Percentiles rank a stretch among this genome's conserved stretches.
Conservation (phyloP, 2,113 vertebrate genomes). For the Lepisosteus oculatus region DNA sequence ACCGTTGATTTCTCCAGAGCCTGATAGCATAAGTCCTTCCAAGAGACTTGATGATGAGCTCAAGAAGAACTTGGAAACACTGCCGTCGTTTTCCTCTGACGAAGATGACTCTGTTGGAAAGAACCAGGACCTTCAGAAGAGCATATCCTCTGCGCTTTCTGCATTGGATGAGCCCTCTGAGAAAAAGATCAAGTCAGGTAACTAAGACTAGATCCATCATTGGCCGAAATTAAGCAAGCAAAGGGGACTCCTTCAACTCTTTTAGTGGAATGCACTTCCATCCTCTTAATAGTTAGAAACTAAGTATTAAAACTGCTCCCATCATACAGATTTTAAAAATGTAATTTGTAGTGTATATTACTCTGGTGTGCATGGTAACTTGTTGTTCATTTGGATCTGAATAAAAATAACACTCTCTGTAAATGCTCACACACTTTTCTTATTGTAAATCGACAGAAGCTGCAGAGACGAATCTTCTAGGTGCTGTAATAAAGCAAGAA, state of each 20-base stretch:
- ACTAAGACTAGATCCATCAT: background rate
- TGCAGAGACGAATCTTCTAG: conserved; percentile 13
- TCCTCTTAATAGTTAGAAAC: too few species aligned
- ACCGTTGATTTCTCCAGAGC: conserved; percentile 58
- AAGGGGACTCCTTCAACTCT: background rate
- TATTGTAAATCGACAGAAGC: conserved; percentile 19
- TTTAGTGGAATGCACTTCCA: too few species aligned
- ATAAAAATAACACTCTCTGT: conserved; percentile 1
- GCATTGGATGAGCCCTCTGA: conserved; percentile 81
- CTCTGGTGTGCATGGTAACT: too few species aligned
- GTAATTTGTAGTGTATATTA: too few species aligned
- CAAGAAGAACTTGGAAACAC: conserved; percentile 83
- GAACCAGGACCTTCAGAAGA: conserved; percentile 87
- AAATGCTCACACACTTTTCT: conserved; percentile 21
- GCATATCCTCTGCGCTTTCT: conserved; percentile 78
- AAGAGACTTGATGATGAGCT: conserved; percentile 82
- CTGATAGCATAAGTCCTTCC: conserved; percentile 56
- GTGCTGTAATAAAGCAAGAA: conserved; percentile 63
- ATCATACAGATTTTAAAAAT: too few species aligned
- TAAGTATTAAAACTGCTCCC: too few species aligned
- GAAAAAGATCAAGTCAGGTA: conserved; percentile 81
- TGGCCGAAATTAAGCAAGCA: background rate
- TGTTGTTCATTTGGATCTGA: too few species aligned
- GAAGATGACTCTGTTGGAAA: conserved; percentile 87
- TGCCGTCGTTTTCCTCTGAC: conserved; percentile 92